Conservation (phyloP, 1,140 invertebrate genomes). For the Hylaeus volcanicus region DNA sequence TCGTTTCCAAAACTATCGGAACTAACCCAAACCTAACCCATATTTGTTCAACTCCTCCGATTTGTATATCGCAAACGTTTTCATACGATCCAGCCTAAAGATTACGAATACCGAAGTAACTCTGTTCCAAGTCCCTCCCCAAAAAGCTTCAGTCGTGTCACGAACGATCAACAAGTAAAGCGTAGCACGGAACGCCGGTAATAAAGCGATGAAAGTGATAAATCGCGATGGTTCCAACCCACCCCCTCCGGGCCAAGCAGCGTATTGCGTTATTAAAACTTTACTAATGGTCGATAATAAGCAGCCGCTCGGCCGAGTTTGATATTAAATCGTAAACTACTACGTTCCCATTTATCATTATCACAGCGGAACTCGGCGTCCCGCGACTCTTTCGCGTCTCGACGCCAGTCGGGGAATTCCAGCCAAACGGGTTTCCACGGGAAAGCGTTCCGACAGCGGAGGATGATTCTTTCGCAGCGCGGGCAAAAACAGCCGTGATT, state of each 20-base stretch:
- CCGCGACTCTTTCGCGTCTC: slow-evolving; percentile 39
- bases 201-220: slow-evolving; percentile 70
- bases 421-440: slow-evolving; percentile 35
- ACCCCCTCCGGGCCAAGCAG: slow-evolving; percentile 34
- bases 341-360: slow-evolving; percentile 71
- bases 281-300: slow-evolving; percentile 70
- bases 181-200: slow-evolving; percentile 59
- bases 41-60: no score
- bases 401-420: slow-evolving; percentile 40
- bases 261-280: slow-evolving; percentile 70
- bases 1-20: no score
- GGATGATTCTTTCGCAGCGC: background rate
- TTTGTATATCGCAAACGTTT: no score
- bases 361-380: slow-evolving; percentile 57
- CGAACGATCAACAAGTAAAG: slow-evolving; percentile 66
- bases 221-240: slow-evolving; percentile 62
- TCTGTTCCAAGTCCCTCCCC: no score
- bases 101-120: no score
- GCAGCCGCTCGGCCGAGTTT: slow-evolving; percentile 62
- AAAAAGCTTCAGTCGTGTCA: slow-evolving; percentile 43
- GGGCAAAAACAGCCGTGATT: background rate
- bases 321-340: slow-evolving; percentile 72
- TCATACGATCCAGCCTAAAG: no score
- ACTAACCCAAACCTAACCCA: no score
- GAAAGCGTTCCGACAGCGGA: background rate